Base-by-base conservation (phyloP, 2,113 vertebrate species). In the Calidris pygmaea region DNA sequence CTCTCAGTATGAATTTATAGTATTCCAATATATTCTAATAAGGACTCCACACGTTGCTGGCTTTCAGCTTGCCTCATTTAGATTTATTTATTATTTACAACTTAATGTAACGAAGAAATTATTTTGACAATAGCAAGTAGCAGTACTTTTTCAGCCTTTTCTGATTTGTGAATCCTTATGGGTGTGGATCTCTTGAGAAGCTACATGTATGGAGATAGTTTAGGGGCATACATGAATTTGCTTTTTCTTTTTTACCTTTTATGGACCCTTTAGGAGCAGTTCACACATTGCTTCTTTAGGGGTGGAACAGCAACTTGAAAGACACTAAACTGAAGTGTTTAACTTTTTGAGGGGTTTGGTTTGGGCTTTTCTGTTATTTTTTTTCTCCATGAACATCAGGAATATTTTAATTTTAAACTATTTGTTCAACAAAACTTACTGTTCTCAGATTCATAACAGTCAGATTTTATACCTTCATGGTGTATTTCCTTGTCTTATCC, bases 231-330 rank as follows among this genome's bases (percentile, higher is more conserved):
- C 35, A 92, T 55, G 20, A 83, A 93, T 65, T 80, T 70, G 24
- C 14, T 45, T 87, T 84, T 91, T 77, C 17, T 17, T 56, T 79
- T 95, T 90, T 76, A 39, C 90, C 74, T 79, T 93, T 85, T 93
- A 93, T 92, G 88, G 62, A 76, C 9, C 22, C 34, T 85, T 83
- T 23, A 74, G 55, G 59, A 92, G 45, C 17, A 65, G 20, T 90
- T 93, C 39, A 73, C 11, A 53, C 22, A 20, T 59, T 58, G 35
- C 59, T 79, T 32, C 67, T 83, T 90, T 41, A 85, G n/a, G 60
- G 47, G 23, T 87, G 29, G 18, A 29, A 68, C 1, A 13, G 48
- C 43, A 87, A 85, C 12, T 73, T 72, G 34, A 65, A 87, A 65
- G 32, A 85, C 43, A 56, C 26, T 90, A 22, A 76, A 73, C 12